phyloP scores from a whole-genome alignment of 1,140 invertebrate genomes.

The Ericerus pela region DNA sequence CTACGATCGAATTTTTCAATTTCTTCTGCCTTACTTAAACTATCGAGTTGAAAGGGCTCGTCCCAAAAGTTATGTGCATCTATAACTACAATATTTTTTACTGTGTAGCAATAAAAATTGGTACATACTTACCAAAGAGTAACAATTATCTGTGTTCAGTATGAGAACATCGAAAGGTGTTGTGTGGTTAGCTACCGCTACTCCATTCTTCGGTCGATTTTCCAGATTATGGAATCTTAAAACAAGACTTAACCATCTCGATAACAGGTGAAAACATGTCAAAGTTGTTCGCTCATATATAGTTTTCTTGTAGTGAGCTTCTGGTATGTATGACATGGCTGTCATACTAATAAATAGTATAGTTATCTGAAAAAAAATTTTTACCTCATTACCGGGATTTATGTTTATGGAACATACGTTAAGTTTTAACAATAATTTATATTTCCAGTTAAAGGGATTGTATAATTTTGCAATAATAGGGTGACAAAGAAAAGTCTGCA shows the following conservation, averaged over 20 bases:
- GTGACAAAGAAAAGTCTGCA: too few relatives aligned
- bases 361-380: neutral
- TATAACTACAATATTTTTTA: too few relatives aligned
- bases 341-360: neutral
- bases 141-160: constrained; percentile 3
- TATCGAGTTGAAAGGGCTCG: too few relatives aligned
- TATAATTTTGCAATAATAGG: too few relatives aligned
- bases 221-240: neutral
- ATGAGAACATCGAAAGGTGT: neutral
- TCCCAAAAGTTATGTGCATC: too few relatives aligned
- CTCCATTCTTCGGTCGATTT: neutral
- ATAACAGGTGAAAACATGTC: neutral
- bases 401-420: too few relatives aligned
- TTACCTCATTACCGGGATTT: too few relatives aligned
- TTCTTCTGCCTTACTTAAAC: too few relatives aligned
- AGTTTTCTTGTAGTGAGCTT: neutral
- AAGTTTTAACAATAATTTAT: too few relatives aligned
- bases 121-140: constrained; percentile 5
- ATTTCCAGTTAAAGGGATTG: too few relatives aligned
- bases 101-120: too few relatives aligned
- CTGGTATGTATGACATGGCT: neutral
- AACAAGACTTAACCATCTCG: neutral
- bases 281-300: neutral
- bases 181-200: neutral
- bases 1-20: too few relatives aligned